Evolutionary conservation across 2,888 invertebrate genomes (phyloP), one percentile per base, ranked within the genome.

Genomic region (Drosophila multiciliata): DNA sequence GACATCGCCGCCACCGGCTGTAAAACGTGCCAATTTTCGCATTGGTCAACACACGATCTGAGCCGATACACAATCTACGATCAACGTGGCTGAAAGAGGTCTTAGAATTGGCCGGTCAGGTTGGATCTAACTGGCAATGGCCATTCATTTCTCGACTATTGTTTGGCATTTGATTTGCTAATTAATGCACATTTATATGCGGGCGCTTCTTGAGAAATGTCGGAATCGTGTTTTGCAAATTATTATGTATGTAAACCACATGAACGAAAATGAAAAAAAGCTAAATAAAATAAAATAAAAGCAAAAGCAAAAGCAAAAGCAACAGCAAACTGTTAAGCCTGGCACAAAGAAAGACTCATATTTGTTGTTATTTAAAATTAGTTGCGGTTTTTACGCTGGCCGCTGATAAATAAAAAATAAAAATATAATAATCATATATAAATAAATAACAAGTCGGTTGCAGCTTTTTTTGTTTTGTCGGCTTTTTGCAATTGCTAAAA

Each of bases 401-500:
- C 68, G 75, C 71, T 61, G 53, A 62, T 58, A 59, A 2, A 23
- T 52, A 53, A 69, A 55, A 60, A 40, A n/a, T 50, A 50, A 49
- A 49, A 42, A 15, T 20, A 55, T 57, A 57, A 58, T 66, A 58
- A 53, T 42, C 57, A 66, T 63, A 75, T 64, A 66, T 59, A 67
- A 72, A 78, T 75, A 75, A 76, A 75, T 60, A 75, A 63, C 75
- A 71, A 75, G 72, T 48, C 48, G 48, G 59, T 61, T 67, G 58
- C 36, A 62, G 45, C 50, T 60, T 23, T 53, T 53, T 53, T 72
- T 69, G 54, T 40, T 70, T 60, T 48, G 32, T 59, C 71, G 69
- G 66, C 67, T 84, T 86, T 85, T 75, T 89, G 86, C 87, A 84
- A 87, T 87, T 89, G 87, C 83, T 87, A 87, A 89, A 87, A 84